Percentiles rank a stretch among this genome's conserved stretches.
Evolutionary conservation across 2,888 invertebrate species (phyloP).

Genomic region (Spilosoma lubricipeda): DNA sequence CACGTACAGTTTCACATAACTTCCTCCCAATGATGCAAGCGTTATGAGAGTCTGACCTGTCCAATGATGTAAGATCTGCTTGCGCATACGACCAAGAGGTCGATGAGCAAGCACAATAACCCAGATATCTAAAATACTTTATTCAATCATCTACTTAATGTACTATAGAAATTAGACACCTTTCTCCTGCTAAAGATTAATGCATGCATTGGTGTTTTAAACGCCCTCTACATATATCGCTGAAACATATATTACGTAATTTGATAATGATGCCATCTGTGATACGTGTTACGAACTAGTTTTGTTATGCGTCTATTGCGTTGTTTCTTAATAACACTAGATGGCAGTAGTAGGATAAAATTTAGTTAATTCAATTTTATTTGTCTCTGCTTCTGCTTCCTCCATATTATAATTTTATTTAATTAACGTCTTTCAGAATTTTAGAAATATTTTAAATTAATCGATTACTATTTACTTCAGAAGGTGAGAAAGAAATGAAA

Average conservation of each 20-base stretch:
- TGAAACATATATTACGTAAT: conserved; percentile 14
- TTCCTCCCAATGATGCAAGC: conserved; percentile 72
- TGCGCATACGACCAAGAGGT: conserved; percentile 74
- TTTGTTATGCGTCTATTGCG: neutral
- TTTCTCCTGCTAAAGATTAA: conserved; percentile 40
- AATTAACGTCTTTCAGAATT: no score
- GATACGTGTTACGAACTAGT: conserved; percentile 32
- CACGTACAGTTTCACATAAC: conserved; percentile 59
- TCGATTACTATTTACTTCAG: neutral
- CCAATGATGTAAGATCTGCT: conserved; percentile 80
- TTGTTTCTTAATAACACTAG: conserved; percentile 23
- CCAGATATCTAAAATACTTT: conserved; percentile 64
- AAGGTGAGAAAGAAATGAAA: neutral
- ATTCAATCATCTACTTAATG: conserved; percentile 58
- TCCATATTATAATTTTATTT: no score
- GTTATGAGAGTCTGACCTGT: conserved; percentile 76
- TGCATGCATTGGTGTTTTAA: conserved; percentile 17
- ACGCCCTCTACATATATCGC: conserved; percentile 57
- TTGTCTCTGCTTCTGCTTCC: no score
- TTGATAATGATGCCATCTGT: conserved; percentile 50
- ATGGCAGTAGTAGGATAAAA: conserved; percentile 25
- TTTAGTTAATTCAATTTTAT: neutral
- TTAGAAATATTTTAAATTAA: no score
- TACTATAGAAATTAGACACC: conserved; percentile 15
- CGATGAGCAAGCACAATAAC: conserved; percentile 75